Evolutionary conservation across 1,140 invertebrate species (phyloP).

Genomic region (Glossosoma conforme): DNA sequence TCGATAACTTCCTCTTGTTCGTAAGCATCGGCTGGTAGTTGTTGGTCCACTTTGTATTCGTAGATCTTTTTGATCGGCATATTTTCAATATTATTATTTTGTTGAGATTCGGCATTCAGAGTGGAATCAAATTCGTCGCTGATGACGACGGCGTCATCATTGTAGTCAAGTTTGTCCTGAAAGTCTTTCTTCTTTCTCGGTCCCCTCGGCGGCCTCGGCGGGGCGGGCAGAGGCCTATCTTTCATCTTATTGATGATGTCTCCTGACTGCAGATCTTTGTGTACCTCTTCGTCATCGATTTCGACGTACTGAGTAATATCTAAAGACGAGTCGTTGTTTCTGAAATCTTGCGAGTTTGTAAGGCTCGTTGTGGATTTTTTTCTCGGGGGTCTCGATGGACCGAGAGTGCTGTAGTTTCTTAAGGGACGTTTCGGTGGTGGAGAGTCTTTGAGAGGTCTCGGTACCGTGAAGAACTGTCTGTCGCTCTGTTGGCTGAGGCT

Average conservation of each 20-base stretch:
- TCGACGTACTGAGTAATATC: constrained; percentile 56
- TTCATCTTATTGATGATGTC: constrained; percentile 74
- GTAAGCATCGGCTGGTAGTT: constrained; percentile 10
- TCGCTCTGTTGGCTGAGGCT: constrained; percentile 34
- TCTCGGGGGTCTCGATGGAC: constrained; percentile 53
- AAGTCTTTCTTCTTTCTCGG: constrained; percentile 45
- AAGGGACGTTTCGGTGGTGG: constrained; percentile 45
- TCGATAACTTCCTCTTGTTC: constrained; percentile 48
- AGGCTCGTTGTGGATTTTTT: constrained; percentile 50
- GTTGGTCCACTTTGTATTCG: background rate
- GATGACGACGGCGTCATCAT: constrained; percentile 17
- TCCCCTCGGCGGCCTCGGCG: constrained; percentile 67
- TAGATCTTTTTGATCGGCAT: constrained; percentile 1
- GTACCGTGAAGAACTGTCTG: constrained; percentile 51
- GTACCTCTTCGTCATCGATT: constrained; percentile 51
- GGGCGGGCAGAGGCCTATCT: constrained; percentile 72
- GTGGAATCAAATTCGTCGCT: constrained; percentile 26
- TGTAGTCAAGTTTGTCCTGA: constrained; percentile 36
- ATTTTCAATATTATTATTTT: background rate
- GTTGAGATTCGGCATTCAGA: constrained; percentile 37
- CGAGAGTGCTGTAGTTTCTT: constrained; percentile 65
- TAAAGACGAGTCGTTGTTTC: constrained; percentile 42
- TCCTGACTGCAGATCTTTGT: constrained; percentile 61
- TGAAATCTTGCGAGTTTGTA: constrained; percentile 41
- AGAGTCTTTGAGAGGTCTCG: constrained; percentile 44